phyloP scores from a whole-genome alignment of 2,888 invertebrate species.

The Temnothorax rugatulus region DNA sequence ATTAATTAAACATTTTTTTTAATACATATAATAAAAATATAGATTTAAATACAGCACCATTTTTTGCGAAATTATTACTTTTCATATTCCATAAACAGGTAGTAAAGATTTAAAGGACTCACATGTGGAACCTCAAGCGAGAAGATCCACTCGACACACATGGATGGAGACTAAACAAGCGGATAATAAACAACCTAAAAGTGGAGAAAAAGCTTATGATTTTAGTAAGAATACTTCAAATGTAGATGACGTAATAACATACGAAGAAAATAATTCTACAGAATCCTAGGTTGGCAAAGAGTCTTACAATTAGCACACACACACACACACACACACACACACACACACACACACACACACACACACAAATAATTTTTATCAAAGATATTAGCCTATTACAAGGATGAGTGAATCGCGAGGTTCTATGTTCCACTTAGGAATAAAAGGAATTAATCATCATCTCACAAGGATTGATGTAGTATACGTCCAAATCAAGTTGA shows the following conservation, averaged over 20 bases:
- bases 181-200: constrained; percentile 66
- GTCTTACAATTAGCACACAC: constrained; percentile 2
- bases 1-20: neutral
- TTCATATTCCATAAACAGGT: constrained; percentile 66
- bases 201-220: constrained; percentile 81
- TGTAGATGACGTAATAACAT: constrained; percentile 87
- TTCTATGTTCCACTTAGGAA: too few species aligned
- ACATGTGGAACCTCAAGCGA: constrained; percentile 59
- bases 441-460: too few species aligned
- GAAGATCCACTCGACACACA: constrained; percentile 55
- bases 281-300: constrained; percentile 79
- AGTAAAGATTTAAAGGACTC: constrained; percentile 73
- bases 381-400: constrained; percentile 1
- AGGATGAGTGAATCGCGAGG: neutral
- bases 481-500: constrained; percentile 14
- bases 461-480: neutral
- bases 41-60: constrained; percentile 15
- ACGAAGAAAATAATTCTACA: constrained; percentile 84
- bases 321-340: neutral
- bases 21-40: neutral
- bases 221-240: constrained; percentile 88
- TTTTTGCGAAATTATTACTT: constrained; percentile 40
- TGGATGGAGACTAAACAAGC: constrained; percentile 69
- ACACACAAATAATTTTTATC: neutral
- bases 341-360: too few species aligned